A percentile compares a stretch with the other conserved stretches of the same genome.
These are phyloP conservation scores for Mimachlamys varia DNA, from an alignment of 2,888 invertebrate species.

Conservation along the genomic window DNA sequence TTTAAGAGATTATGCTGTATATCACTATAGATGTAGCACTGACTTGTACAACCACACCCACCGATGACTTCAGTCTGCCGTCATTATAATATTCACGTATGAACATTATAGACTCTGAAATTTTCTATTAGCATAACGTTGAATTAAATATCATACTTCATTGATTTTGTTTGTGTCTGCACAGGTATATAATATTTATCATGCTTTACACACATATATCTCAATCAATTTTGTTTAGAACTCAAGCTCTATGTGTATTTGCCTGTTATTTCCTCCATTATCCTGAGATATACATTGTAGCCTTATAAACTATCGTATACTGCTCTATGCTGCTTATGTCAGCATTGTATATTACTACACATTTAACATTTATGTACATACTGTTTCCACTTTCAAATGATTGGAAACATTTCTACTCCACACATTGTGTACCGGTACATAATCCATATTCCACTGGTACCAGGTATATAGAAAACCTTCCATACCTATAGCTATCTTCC, in stretches of 20 bases:
- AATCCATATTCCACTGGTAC: no score
- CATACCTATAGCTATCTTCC: no score
- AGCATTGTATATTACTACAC: not conserved
- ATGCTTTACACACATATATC: not conserved
- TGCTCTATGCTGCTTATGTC: no score
- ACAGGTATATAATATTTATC: not conserved
- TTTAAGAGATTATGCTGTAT: not conserved
- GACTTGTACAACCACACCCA: not conserved
- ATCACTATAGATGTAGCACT: no score
- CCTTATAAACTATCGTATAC: no score
- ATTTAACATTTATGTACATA: not conserved
- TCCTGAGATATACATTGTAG: not conserved
- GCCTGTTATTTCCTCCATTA: not conserved
- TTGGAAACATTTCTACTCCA: not conserved
- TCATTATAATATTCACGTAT: no score
- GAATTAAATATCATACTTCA: not conserved
- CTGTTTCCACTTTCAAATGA: not conserved
- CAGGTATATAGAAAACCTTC: no score
- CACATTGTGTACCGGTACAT: not conserved
- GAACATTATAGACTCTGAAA: not conserved
- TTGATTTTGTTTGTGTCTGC: not conserved
- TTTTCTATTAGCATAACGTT: not conserved
- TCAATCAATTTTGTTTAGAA: slow-evolving; percentile 14
- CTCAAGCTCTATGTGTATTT: not conserved
- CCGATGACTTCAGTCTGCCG: not conserved